Conservation (phyloP, 2,113 vertebrate genomes). For the Apaloderma vittatum region DNA sequence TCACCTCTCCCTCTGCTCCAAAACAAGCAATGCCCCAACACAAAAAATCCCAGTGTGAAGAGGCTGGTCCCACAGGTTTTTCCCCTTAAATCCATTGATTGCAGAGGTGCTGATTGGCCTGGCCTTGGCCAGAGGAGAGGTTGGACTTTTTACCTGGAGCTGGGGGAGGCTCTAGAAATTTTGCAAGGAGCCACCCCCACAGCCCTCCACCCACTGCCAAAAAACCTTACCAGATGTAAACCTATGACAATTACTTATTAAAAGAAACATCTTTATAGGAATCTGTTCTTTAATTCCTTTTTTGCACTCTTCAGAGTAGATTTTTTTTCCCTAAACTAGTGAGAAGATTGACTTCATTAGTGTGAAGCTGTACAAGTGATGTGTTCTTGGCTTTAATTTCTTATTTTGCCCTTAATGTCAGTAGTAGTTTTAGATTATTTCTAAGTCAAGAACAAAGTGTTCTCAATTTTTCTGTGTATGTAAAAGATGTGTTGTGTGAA, state of each 20-base stretch:
- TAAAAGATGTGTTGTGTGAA: not conserved
- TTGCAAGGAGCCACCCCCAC: too few relatives aligned
- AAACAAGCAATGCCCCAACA: too few relatives aligned
- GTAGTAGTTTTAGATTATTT: slow-evolving; percentile 3
- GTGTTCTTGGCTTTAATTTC: not conserved
- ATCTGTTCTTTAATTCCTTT: not conserved
- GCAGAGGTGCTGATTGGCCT: too few relatives aligned
- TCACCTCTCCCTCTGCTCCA: too few relatives aligned
- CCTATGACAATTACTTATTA: not conserved
- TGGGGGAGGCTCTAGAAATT: too few relatives aligned
- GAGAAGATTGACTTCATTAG: not conserved
- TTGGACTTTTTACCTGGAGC: too few relatives aligned
- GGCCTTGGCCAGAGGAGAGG: too few relatives aligned
- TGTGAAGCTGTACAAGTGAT: not conserved
- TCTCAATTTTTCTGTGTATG: not conserved
- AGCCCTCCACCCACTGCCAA: too few relatives aligned
- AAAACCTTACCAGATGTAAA: too few relatives aligned
- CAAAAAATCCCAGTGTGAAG: too few relatives aligned
- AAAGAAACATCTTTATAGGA: not conserved
- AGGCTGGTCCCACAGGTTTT: too few relatives aligned
- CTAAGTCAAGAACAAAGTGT: not conserved
- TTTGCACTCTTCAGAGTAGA: not conserved
- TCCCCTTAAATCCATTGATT: too few relatives aligned
- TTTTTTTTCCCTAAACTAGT: not conserved
- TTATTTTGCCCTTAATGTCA: not conserved